Conservation (phyloP, 2,797 vertebrate species). For the Taenioides sp. region DNA sequence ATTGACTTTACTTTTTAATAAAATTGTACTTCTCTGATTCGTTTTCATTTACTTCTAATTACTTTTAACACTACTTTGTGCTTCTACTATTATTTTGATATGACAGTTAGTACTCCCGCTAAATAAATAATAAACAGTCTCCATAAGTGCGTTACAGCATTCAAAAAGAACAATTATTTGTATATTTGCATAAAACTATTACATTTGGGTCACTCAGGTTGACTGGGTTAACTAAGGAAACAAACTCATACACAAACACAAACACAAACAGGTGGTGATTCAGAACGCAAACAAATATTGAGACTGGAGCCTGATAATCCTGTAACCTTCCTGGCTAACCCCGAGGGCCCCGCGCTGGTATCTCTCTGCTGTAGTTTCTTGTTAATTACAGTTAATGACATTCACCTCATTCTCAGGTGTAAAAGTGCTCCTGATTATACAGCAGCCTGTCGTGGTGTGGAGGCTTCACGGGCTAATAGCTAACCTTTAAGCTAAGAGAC, state of each 20-base stretch:
- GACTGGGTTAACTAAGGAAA: not conserved
- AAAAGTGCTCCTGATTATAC: conserved; percentile 4
- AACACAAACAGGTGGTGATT: conserved; percentile 7
- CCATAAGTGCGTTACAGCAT: no score
- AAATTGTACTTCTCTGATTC: no score
- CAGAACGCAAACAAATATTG: not conserved
- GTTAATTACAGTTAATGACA: conserved; percentile 38
- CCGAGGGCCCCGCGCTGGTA: conserved; percentile 12
- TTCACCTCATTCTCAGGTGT: conserved; percentile 29
- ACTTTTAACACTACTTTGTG: no score
- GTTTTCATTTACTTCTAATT: no score
- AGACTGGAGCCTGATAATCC: conserved; percentile 12
- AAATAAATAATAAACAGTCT: no score
- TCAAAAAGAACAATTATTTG: not conserved
- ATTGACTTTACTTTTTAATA: no score
- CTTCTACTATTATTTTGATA: no score
- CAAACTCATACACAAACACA: not conserved
- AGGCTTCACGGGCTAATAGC: conserved; percentile 6
- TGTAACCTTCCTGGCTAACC: conserved; percentile 31
- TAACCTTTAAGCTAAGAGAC: conserved; percentile 13
- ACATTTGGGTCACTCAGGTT: not conserved
- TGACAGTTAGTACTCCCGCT: no score
- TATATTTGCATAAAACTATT: not conserved
- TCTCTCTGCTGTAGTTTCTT: conserved; percentile 1
- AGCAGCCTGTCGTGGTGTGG: not conserved